phyloP scores from a whole-genome alignment of 2,113 vertebrate species.

The Nibea albiflora region DNA sequence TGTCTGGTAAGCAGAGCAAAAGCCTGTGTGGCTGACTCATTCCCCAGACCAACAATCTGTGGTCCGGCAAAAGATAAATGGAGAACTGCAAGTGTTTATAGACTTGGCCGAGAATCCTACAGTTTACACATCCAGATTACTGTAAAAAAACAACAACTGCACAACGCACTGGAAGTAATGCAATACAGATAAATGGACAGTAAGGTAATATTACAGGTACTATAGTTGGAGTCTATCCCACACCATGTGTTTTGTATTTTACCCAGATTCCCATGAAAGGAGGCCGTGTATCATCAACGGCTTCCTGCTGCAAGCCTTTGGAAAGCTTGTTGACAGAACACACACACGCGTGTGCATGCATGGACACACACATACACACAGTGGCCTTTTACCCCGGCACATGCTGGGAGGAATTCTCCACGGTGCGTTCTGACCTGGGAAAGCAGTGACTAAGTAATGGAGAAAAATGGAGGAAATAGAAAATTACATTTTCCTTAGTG shows the following conservation, averaged over 20 bases:
- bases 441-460: slow-evolving; percentile 12
- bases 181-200: slow-evolving; percentile 34
- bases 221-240: slow-evolving; percentile 13
- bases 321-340: slow-evolving; percentile 24
- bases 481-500: slow-evolving; percentile 12
- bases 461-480: slow-evolving; percentile 4
- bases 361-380: slow-evolving; percentile 19
- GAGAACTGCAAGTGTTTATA: slow-evolving; percentile 4
- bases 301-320: slow-evolving; percentile 58
- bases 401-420: slow-evolving; percentile 56
- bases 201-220: slow-evolving; percentile 19
- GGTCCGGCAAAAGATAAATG: slow-evolving; percentile 33
- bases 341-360: slow-evolving; percentile 20
- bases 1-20: slow-evolving; percentile 53
- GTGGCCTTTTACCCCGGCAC: slow-evolving; percentile 41
- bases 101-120: slow-evolving; percentile 3
- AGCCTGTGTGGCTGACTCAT: slow-evolving; percentile 28
- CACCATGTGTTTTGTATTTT: slow-evolving; percentile 57
- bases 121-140: neutral
- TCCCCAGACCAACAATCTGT: slow-evolving; percentile 6
- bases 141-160: neutral
- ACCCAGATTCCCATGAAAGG: slow-evolving; percentile 50
- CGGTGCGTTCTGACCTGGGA: neutral
- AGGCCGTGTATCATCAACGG: slow-evolving; percentile 51
- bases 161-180: neutral